A percentile compares a stretch with the other conserved stretches of the same genome.
Conservation (phyloP, 2,888 invertebrate genomes). For the Drosophila ezoana region DNA sequence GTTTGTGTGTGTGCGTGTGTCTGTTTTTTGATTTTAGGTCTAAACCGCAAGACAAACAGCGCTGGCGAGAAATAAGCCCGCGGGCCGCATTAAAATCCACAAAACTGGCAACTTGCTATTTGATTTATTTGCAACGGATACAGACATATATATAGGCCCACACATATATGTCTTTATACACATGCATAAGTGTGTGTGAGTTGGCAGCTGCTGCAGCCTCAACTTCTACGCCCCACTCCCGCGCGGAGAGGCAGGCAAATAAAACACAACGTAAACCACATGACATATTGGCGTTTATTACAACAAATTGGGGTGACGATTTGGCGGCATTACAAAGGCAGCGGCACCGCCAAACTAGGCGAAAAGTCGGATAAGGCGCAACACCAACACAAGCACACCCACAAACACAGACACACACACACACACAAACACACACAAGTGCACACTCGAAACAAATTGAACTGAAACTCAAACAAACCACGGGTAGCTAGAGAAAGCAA, state of each 20-base stretch:
- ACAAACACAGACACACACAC: conserved; percentile 20
- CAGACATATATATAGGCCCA: conserved; percentile 16
- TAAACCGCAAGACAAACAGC: conserved; percentile 66
- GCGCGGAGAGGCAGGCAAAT: conserved; percentile 33
- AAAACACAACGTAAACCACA: conserved; percentile 67
- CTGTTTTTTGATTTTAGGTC: conserved; percentile 40
- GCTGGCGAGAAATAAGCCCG: conserved; percentile 45
- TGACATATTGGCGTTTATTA: conserved; percentile 82
- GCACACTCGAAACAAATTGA: conserved; percentile 56
- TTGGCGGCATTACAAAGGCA: conserved; percentile 67
- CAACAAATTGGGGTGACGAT: conserved; percentile 81
- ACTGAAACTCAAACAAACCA: conserved; percentile 70
- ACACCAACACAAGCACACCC: conserved; percentile 29
- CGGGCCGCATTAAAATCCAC: conserved; percentile 62
- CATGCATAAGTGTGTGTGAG: conserved; percentile 10
- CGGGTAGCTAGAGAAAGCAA: conserved; percentile 21
- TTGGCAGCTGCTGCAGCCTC: conserved; percentile 38
- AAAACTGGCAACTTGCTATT: conserved; percentile 61
- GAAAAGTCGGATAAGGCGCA: conserved; percentile 66
- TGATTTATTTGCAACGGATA: conserved; percentile 75
- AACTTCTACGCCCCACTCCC: conserved; percentile 21
- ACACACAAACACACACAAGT: background rate
- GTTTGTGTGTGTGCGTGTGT: conserved; percentile 1
- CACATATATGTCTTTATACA: conserved; percentile 3
- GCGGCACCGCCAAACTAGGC: conserved; percentile 53